phyloP scores from a whole-genome alignment of 2,888 invertebrate genomes.

The Cryptus viduatorius region DNA sequence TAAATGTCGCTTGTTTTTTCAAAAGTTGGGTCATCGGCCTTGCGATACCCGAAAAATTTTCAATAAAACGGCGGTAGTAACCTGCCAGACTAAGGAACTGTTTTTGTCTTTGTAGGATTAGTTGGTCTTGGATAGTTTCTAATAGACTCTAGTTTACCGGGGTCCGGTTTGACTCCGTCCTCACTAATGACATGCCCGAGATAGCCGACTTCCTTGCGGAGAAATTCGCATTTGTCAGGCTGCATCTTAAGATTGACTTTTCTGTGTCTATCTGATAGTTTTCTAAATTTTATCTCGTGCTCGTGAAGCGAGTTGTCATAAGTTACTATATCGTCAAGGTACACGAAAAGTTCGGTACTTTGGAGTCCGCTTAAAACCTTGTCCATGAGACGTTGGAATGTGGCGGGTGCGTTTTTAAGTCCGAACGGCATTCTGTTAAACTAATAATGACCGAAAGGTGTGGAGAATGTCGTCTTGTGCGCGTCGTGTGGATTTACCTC shows the following conservation, averaged over 20 bases:
- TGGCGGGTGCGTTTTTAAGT: slow-evolving; percentile 25
- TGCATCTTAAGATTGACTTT: background rate
- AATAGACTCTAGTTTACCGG: background rate
- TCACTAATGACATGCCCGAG: slow-evolving; percentile 27
- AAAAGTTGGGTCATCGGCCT: slow-evolving; percentile 54
- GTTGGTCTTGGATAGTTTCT: slow-evolving; percentile 2
- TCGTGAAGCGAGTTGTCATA: slow-evolving; percentile 43
- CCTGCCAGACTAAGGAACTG: slow-evolving; percentile 51
- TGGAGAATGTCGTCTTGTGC: slow-evolving; percentile 16
- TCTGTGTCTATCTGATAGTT: background rate
- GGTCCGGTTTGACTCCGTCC: slow-evolving; percentile 8
- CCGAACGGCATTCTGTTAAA: slow-evolving; percentile 41
- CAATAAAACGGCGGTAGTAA: slow-evolving; percentile 52
- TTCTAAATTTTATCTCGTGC: slow-evolving; percentile 38
- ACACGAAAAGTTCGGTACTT: slow-evolving; percentile 48
- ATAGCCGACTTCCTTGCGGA: slow-evolving; percentile 28
- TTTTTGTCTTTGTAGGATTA: slow-evolving; percentile 6
- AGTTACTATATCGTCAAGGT: slow-evolving; percentile 58
- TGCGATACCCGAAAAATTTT: slow-evolving; percentile 54
- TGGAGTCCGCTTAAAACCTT: slow-evolving; percentile 10
- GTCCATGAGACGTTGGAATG: slow-evolving; percentile 38
- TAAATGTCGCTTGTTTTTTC: slow-evolving; percentile 45
- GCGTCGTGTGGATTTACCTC: background rate
- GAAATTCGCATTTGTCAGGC: slow-evolving; percentile 41
- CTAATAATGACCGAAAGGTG: slow-evolving; percentile 29